Percentiles rank a stretch among this genome's conserved stretches.
These are phyloP conservation scores for Engraulis encrasicolus DNA, from an alignment of 2,113 vertebrate species.

Conservation along the genomic window DNA sequence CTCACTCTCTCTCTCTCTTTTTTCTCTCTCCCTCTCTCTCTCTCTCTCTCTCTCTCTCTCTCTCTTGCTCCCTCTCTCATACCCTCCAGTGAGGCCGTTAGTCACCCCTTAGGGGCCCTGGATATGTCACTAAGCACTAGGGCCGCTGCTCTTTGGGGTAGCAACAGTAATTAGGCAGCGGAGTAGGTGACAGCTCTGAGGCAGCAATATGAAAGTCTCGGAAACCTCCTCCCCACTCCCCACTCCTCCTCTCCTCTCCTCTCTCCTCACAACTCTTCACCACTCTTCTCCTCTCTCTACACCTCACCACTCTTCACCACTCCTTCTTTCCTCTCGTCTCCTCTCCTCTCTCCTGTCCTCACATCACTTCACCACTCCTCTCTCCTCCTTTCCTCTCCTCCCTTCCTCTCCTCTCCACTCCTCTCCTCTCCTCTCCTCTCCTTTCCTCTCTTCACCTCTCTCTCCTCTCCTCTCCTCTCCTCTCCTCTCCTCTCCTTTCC, in stretches of 20 bases:
- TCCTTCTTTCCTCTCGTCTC: too few species aligned
- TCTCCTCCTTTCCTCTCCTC: too few species aligned
- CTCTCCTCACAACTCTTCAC: too few species aligned
- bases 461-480: too few species aligned
- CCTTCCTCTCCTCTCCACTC: too few species aligned
- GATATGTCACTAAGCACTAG: neutral
- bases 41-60: neutral
- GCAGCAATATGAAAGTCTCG: neutral
- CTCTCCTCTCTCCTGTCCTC: neutral
- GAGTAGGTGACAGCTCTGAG: neutral
- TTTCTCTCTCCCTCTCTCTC: neutral
- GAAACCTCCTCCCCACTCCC: neutral
- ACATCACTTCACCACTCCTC: too few species aligned
- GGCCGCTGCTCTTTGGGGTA: neutral
- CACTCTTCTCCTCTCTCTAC: too few species aligned
- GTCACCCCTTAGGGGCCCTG: neutral
- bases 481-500: too few species aligned
- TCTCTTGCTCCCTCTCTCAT: neutral
- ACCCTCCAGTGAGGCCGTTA: neutral
- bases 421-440: too few species aligned
- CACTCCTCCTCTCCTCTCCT: too few species aligned
- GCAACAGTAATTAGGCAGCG: slow-evolving; percentile 9
- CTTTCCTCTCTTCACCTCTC: too few species aligned
- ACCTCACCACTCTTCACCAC: too few species aligned
- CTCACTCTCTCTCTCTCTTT: neutral